Evolutionary conservation across 2,797 vertebrate genomes (phyloP), one percentile per base, ranked within the genome.

Genomic region (Pelodytes ibericus): DNA sequence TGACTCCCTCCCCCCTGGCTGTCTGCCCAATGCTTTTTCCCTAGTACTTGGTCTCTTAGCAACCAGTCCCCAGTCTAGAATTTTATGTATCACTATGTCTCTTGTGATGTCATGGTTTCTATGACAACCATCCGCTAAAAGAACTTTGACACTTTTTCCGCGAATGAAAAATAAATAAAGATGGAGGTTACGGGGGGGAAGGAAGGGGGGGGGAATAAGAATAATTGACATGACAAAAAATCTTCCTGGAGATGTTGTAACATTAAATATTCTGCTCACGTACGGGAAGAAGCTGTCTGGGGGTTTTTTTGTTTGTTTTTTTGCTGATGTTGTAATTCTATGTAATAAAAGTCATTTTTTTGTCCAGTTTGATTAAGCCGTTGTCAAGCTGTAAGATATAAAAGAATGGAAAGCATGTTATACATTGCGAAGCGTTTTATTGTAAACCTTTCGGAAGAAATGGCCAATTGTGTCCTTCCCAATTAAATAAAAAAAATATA

Each of bases 1-100:
- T n/a, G n/a, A n/a, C n/a, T n/a, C n/a, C n/a, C n/a, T n/a, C n/a
- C 31, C 81, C 78, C 85, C 89, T 90, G 91, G 88, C 91, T 79
- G 83, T 83, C 83, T 89, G 89, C 91, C 92, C 88, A 86, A 83
- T 89, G 87, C 92, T 91, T 91, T n/a, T n/a, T 92, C 90, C 85
- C 2, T 80, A 92, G 89, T 84, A 81, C 83, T 86, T 86, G 31
- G 90, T 94, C 87, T 91, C 93, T 89, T 94, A 94, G 94, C 94
- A 95, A 95, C 94, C 86, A 1, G 70, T 88, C 87, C 90, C 92
- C 84, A 89, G 90, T 87, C 90, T 87, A 86, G 84, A 89, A 89
- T 92, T 90, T 92, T 87, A 92, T 93, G 91, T 94, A 95, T 93
- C 88, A 91, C 91, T 91, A 93, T 94, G 91, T 92, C 84, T 84